Evolutionary conservation across 2,888 invertebrate species (phyloP), one percentile per base, ranked within the genome.

Genomic region (Elysia crispata): DNA sequence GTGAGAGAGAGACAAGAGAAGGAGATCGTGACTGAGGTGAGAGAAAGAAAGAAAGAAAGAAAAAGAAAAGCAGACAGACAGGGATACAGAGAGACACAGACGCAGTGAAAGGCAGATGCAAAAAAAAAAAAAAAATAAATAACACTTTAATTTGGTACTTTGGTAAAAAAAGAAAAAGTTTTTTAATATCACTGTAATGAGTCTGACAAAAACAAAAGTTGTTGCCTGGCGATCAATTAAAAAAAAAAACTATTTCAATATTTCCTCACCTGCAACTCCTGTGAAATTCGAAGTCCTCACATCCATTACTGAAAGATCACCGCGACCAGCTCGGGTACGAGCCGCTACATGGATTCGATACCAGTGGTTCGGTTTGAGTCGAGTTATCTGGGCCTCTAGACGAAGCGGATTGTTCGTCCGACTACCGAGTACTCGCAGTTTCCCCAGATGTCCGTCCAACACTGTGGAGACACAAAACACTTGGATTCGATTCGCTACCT

Each of bases 301-400:
- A 78, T 91, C 91, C 5, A 91, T 84, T 82, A 86, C 92, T 67
- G 90, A 90, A 50, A 91, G 90, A 84, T 96, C 95, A 25, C 98
- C 98, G 90, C 96, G 95, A 15, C 98, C 98, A 73, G 95, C 95
- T 85, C 94, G 94, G 0, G 99, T 99, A 64, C 95, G 96, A 0
- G 97, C 98, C 85, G 95, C 94, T 83, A 99, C 96, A 80, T 92
- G 92, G 82, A 94, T 92, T 50, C 94, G 94, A 92, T 99, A 99
- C 90, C 96, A 97, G 0, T 97, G 96, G 87, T 96, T 95, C 0
- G 97, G 95, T 86, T 95, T 95, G 28, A 99, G 93, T 0, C 96
- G 96, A 0, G 96, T 96, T 86, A 98, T 93, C 93, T 97, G 97
- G 54, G 96, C 96, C 86, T 95, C 94, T 72, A 95, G 95, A 84